phyloP scores from a whole-genome alignment of 2,797 vertebrate genomes.

The Tapera naevia region DNA sequence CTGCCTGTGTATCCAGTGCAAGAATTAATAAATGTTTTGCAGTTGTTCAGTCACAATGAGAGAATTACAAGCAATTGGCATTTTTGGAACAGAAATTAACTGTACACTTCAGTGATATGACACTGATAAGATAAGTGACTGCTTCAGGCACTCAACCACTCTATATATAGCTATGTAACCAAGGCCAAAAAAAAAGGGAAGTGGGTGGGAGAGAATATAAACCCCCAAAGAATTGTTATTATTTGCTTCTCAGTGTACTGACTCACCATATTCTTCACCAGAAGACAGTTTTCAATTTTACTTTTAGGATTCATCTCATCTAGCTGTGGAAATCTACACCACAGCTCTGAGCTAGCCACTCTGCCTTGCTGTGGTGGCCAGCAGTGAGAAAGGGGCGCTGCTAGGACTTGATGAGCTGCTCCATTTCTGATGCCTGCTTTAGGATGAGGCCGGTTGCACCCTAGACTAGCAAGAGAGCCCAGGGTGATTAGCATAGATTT shows the following conservation, averaged over 20 bases:
- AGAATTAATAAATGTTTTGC: not conserved
- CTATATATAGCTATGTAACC: constrained; percentile 18
- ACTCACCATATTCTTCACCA: not conserved
- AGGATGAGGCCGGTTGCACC: not conserved
- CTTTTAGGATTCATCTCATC: not conserved
- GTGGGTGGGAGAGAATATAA: not conserved
- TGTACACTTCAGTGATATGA: not conserved
- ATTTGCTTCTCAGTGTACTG: not conserved
- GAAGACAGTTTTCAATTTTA: not conserved
- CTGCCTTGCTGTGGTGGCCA: not conserved
- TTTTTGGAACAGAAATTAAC: constrained; percentile 32
- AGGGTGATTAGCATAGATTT: not conserved
- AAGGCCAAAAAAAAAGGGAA: not conserved
- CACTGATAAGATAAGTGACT: not conserved
- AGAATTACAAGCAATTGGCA: not conserved
- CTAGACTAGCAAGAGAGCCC: not conserved
- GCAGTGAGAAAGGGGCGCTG: not conserved
- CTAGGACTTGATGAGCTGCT: not conserved
- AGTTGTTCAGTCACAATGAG: not conserved
- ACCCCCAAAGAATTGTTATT: not conserved
- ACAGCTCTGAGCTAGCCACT: not conserved
- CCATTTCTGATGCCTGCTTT: not conserved
- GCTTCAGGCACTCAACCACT: not conserved
- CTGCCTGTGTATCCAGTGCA: not conserved
- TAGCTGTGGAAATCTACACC: not conserved